Base-by-base conservation (phyloP, 2,113 vertebrate species). In the Psittacula cyanocephala region DNA sequence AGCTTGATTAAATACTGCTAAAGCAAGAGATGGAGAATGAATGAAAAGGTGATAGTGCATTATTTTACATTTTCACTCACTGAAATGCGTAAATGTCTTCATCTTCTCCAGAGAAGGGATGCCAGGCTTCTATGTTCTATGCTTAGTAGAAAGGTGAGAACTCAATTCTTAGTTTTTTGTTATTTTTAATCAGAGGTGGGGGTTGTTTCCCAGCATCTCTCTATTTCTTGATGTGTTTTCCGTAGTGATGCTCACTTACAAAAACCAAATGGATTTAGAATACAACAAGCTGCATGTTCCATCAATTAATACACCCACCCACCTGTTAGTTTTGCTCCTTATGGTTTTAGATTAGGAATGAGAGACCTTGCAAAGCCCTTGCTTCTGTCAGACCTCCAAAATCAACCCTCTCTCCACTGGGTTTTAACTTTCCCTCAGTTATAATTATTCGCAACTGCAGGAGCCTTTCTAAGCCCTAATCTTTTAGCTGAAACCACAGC, bases 361-460 rank as follows among this genome's bases (percentile, higher is more conserved):
- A 75, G 50, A 88, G 60, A 93, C 80, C 39, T 95, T 93, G 82
- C 41, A 90, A 93, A 90, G 64, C 50, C 74, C 43, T 94, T 89
- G 87, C 53, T 91, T 89, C 60, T 94, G 68, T 75, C 82, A 78
- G 93, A 52, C 69, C 55, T 94, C 46, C 71, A 94, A 64, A 94
- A 91, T 86, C 72, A 83, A 93, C 53, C 33, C 29, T 93, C 29
- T 86, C 20, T 43, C 25, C 18, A 29, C 46, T 31, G 52, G 39
- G 18, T 78, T 96, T 92, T 80, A 80, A 60, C 81, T 74, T 88
- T 91, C 71, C 64, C 43, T 86, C 64, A 47, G 43, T 89, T 91
- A 74, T 24, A 91, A 93, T 86, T 87, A 81, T 47, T 89, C 35
- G 31, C 53, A 92, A 27, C 53, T 82, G 63, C 72, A 88, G 55